phyloP scores from a whole-genome alignment of 2,113 vertebrate species.

The Pelecanus crispus region DNA sequence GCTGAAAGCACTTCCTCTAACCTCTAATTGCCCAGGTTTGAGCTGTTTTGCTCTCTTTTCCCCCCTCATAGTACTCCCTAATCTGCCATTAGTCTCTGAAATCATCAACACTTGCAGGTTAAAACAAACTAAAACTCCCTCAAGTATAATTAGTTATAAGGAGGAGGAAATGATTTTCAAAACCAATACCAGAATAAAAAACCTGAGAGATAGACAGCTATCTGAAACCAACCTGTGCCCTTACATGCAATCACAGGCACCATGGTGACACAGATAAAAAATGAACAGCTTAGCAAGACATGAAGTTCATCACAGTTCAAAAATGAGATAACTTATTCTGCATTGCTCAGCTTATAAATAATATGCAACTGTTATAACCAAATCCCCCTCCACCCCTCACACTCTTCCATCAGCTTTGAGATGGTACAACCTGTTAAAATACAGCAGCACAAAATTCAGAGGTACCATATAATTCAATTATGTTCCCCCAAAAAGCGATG shows the following conservation, averaged over 20 bases:
- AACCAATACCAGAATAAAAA: not conserved
- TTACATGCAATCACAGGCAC: not conserved
- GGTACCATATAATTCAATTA: not conserved
- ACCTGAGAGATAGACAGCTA: not conserved
- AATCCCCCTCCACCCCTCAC: not conserved
- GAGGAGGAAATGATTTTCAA: not conserved
- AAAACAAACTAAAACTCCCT: constrained; percentile 22
- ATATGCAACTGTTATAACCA: accelerated
- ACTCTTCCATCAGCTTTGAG: not conserved
- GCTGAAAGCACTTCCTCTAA: not conserved
- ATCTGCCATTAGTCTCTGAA: constrained; percentile 23
- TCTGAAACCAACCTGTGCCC: not conserved
- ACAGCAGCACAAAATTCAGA: not conserved
- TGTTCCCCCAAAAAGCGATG: not conserved
- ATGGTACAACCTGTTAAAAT: not conserved
- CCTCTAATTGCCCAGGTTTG: not conserved
- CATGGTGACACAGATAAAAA: not conserved
- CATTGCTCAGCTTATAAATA: not conserved
- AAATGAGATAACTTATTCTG: not conserved
- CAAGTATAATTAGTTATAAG: not conserved
- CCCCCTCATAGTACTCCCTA: not conserved
- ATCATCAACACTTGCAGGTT: not conserved
- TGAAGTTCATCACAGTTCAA: not conserved
- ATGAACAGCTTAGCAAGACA: not conserved
- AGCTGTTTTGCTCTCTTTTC: not conserved